These are phyloP conservation scores for Apogon hyalosoma DNA, from an alignment of 2,797 vertebrate genomes.

Conservation along the genomic window DNA sequence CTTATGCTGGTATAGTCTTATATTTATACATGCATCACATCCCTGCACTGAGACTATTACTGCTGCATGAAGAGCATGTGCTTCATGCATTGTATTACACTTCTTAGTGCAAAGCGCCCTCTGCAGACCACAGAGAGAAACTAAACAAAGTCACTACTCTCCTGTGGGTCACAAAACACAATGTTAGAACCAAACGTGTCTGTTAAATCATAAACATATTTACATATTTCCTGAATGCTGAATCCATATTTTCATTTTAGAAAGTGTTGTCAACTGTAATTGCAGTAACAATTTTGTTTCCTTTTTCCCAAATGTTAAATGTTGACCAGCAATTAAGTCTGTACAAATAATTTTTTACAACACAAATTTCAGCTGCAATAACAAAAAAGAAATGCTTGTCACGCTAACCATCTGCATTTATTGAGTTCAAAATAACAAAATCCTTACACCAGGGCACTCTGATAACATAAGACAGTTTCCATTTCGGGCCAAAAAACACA, in stretches of 20 bases:
- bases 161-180: too few relatives aligned
- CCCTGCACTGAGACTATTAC: background rate
- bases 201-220: too few relatives aligned
- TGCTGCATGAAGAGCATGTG: too few relatives aligned
- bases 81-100: background rate
- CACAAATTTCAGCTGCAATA: background rate
- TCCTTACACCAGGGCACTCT: conserved; percentile 33
- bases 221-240: too few relatives aligned
- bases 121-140: conserved; percentile 57
- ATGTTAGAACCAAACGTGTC: too few relatives aligned
- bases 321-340: too few relatives aligned
- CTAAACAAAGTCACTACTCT: too few relatives aligned
- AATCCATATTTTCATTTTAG: too few relatives aligned
- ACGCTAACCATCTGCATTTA: conserved; percentile 58
- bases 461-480: conserved; percentile 18
- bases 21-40: background rate
- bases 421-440: conserved; percentile 55
- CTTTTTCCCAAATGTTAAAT: too few relatives aligned
- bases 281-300: too few relatives aligned
- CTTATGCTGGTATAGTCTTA: conserved; percentile 1
- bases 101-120: conserved; percentile 62
- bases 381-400: background rate
- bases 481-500: conserved; percentile 20
- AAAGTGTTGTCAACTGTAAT: too few relatives aligned
- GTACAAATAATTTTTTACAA: too few relatives aligned